Base-by-base conservation (phyloP, 1,140 invertebrate genomes). In the Drosophila littoralis region DNA sequence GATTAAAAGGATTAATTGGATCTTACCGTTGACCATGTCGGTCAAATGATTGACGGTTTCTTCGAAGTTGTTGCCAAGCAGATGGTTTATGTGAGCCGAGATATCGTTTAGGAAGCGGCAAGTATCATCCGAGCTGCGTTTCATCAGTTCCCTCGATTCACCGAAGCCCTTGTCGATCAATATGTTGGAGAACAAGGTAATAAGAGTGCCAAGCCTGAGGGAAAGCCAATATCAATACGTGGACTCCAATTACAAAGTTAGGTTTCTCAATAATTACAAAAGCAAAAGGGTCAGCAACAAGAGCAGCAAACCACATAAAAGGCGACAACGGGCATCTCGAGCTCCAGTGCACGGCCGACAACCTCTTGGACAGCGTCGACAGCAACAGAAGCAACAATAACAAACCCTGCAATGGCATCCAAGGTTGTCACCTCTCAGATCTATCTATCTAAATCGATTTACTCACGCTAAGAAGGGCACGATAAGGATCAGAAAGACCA, bases 371-470 rank as follows among this genome's bases (percentile, higher is more conserved):
- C 96, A 97, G 66, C 94, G 95, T 32, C 96, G 96, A 92, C 95
- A 95, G 74, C 96, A 96, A 79, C 97, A 96, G 92, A 97, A 98
- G 91, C 97, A 98, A 92, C 97, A 98, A 92, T 97, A 97, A 78
- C 94, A 95, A 51, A 95, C 91, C 1, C 94, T 95, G 78, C 43
- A 92, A 48, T 17, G 7, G n/a, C 15, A 46, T 2, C 9, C 8
- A 22, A 35, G 17, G 17, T 5, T 17, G 0, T 17, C 6, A 55
- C 7, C 76, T 54, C 35, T 22, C 22, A 22, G 22, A 22, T 22
- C 22, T 22, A 22, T 22, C 3, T 6, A 6, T 8, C 3, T 9
- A 13, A 0, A 7, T n/a, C 0, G 10, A 10, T 32, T 13, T 46
- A 76, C 79, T 46, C 95, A 93, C 42, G 95, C 96, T 35, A 94